phyloP scores from a whole-genome alignment of 2,888 invertebrate genomes.

The Papilio gigon region DNA sequence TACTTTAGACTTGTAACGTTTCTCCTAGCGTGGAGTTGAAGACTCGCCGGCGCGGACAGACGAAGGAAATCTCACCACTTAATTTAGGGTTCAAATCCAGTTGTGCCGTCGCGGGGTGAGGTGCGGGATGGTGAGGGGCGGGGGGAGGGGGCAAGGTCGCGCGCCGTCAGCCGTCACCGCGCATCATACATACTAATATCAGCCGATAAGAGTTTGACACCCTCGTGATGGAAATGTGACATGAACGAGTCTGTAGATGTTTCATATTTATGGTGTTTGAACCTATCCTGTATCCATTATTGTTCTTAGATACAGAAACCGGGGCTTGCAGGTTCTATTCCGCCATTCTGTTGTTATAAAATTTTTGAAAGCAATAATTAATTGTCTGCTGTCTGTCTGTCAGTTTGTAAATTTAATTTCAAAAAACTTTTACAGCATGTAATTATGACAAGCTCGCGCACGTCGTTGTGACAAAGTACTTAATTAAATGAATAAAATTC shows the following conservation, averaged over 20 bases:
- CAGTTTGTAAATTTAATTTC: background rate
- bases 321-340: too few species aligned
- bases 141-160: conserved; percentile 64
- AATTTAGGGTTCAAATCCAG: conserved; percentile 75
- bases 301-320: too few species aligned
- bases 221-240: background rate
- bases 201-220: background rate
- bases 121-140: conserved; percentile 66
- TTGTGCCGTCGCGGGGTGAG: conserved; percentile 56
- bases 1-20: conserved; percentile 48
- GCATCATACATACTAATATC: conserved; percentile 38
- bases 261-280: background rate
- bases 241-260: background rate
- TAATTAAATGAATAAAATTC: conserved; percentile 11
- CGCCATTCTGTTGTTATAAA: too few species aligned
- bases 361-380: too few species aligned
- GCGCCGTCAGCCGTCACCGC: conserved; percentile 47
- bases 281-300: too few species aligned
- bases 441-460: background rate
- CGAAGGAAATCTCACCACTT: conserved; percentile 65
- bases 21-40: conserved; percentile 45
- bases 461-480: background rate
- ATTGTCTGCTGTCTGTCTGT: too few species aligned
- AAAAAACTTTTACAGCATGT: background rate
- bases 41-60: conserved; percentile 72